Conservation (phyloP, 2,888 invertebrate genomes). For the Ochropleura leucogaster region DNA sequence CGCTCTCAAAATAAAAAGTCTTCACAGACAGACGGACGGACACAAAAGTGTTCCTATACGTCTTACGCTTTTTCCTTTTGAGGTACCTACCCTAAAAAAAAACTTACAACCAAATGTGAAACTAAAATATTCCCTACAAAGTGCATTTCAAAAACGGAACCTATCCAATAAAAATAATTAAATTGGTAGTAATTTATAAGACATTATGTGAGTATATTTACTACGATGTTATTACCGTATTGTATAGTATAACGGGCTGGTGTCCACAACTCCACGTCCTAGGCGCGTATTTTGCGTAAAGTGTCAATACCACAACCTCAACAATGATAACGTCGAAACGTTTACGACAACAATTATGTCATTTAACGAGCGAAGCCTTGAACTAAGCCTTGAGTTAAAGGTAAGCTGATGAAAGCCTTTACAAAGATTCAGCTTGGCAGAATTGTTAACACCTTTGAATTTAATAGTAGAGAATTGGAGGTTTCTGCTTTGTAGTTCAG, state of each 20-base stretch:
- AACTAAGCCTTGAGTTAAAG: conserved; percentile 63
- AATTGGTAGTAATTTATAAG: background rate
- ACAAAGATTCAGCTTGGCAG: conserved; percentile 10
- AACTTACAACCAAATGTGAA: background rate
- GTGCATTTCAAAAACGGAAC: background rate
- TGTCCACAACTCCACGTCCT: no score
- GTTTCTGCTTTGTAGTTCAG: background rate
- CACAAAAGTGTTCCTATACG: no score
- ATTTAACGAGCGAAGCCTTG: conserved; percentile 64
- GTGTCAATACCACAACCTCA: background rate
- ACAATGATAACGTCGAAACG: conserved; percentile 7
- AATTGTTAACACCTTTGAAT: conserved; percentile 7
- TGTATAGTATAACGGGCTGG: no score
- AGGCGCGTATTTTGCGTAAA: no score
- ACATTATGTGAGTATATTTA: conserved; percentile 49
- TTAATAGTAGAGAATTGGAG: background rate
- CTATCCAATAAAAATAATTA: conserved; percentile 11
- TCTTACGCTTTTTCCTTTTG: no score
- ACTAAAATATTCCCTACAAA: background rate
- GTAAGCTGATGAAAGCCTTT: conserved; percentile 38
- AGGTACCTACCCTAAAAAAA: no score
- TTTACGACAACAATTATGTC: conserved; percentile 64
- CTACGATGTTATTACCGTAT: conserved; percentile 38
- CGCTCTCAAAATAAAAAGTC: no score
- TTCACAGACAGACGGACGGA: no score